Evolutionary conservation across 1,140 invertebrate genomes (phyloP), one percentile per base, ranked within the genome.

Genomic region (Penaeus vannamei): DNA sequence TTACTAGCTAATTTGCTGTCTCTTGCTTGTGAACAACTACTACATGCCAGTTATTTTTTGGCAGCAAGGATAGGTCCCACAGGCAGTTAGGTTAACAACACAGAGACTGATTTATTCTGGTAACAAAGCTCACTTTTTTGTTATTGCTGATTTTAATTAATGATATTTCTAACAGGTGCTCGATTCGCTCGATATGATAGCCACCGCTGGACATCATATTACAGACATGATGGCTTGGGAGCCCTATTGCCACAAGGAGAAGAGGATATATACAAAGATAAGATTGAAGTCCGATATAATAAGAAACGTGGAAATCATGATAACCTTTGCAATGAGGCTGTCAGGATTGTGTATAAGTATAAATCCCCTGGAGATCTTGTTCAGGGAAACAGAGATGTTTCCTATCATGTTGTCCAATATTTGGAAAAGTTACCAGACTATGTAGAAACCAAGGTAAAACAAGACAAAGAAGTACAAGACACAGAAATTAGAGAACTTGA

Each of bases 121-220:
- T 42, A 42, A 2, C 36, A 42, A 42, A 42, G 36, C 4, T 42
- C 36, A 42, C 36, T 42, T 2, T 42, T 5, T 2, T 42, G 3
- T 42, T 42, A 42, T 42, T 42, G 3, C 26, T 29, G 26, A 23
- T 80, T 80, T 80, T 7, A 83, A 59, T 23, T 42, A 53, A n/a
- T 61, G 46, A 22, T 83, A 36, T 26, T n/a, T 61, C 19, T 46
- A 46, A 32, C 64, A 87, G 86, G 86, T 72, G 79, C 79, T 1
- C 77, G 77, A n/a, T 87, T 87, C 72, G 86, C 77, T 10, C 86
- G 86, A 20, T 87, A 87, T 87, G 86, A 87, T 59, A 19, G 26
- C 14, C 86, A 87, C 62, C 86, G 86, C 14, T 87, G 86, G 86
- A 72, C n/a, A 14, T 20, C 77, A 62, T 87, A 69, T 61, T 46